Conservation (phyloP, 2,797 vertebrate genomes). For the Rhodeus uyekii region DNA sequence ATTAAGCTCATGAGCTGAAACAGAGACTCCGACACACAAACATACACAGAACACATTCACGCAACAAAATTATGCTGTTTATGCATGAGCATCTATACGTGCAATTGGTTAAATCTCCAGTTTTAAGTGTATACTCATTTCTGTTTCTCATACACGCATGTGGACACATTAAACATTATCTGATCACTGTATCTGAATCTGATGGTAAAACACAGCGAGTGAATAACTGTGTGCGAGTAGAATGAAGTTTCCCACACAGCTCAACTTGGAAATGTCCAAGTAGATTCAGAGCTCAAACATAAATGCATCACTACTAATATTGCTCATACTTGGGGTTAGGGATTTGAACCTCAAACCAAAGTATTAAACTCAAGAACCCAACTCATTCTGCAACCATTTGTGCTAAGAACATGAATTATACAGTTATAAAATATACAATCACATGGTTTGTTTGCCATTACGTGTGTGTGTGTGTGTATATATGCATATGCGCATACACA, state of each 20-base stretch:
- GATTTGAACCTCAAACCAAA: background rate
- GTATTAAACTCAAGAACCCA: background rate
- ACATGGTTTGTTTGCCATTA: background rate
- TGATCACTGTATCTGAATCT: background rate
- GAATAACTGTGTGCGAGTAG: background rate
- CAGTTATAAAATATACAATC: background rate
- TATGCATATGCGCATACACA: too few species aligned
- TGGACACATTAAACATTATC: slow-evolving; percentile 8
- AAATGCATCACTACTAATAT: background rate
- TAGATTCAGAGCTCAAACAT: slow-evolving; percentile 15
- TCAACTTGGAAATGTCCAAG: slow-evolving; percentile 25
- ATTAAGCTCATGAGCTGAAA: slow-evolving; percentile 52
- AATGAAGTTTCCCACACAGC: slow-evolving; percentile 13
- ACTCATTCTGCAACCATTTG: background rate
- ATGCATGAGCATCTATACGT: slow-evolving; percentile 23
- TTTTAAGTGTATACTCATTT: slow-evolving; percentile 1
- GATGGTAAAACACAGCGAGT: background rate
- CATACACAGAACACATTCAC: slow-evolving; percentile 15
- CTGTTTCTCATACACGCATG: background rate
- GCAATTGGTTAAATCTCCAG: slow-evolving; percentile 23
- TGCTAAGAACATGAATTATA: background rate
- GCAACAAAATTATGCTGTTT: slow-evolving; percentile 31
- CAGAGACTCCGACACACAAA: slow-evolving; percentile 26
- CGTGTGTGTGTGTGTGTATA: too few species aligned
- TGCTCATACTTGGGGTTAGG: background rate